phyloP scores from a whole-genome alignment of 1,140 invertebrate species.

The Pogonognathellus flavescens region DNA sequence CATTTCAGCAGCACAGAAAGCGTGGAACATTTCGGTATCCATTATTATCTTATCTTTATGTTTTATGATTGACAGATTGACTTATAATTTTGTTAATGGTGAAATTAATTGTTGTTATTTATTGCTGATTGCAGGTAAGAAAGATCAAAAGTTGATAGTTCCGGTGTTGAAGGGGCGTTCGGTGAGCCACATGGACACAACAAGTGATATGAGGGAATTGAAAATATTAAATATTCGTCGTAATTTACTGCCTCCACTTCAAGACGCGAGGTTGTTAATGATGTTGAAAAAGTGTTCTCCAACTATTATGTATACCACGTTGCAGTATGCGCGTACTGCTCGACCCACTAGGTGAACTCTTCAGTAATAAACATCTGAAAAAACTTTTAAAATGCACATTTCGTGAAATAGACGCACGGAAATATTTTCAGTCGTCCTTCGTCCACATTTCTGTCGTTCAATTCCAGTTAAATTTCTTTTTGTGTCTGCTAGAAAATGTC shows the following conservation, averaged over 20 bases:
- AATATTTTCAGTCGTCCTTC: background rate
- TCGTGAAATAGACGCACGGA: background rate
- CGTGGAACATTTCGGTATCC: constrained; percentile 70
- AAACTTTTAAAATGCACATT: no score
- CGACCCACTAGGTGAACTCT: constrained; percentile 32
- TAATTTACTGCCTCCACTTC: constrained; percentile 23
- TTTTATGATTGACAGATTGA: no score
- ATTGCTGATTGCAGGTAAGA: background rate
- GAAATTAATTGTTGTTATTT: no score
- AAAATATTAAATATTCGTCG: constrained; percentile 29
- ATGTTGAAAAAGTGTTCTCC: constrained; percentile 42
- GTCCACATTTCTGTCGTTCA: no score
- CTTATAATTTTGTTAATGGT: no score
- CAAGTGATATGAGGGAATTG: background rate
- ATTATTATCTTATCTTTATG: no score
- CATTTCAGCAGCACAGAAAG: constrained; percentile 82
- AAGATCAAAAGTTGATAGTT: background rate
- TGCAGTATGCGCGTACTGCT: constrained; percentile 36
- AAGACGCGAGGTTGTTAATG: constrained; percentile 43
- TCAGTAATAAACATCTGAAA: background rate
- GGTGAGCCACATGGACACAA: background rate
- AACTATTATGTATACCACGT: constrained; percentile 29
- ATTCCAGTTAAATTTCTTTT: no score
- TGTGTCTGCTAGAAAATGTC: no score
- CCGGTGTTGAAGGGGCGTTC: background rate